Evolutionary conservation across 2,113 vertebrate species (phyloP).

Genomic region (Leucopsar rothschildi): DNA sequence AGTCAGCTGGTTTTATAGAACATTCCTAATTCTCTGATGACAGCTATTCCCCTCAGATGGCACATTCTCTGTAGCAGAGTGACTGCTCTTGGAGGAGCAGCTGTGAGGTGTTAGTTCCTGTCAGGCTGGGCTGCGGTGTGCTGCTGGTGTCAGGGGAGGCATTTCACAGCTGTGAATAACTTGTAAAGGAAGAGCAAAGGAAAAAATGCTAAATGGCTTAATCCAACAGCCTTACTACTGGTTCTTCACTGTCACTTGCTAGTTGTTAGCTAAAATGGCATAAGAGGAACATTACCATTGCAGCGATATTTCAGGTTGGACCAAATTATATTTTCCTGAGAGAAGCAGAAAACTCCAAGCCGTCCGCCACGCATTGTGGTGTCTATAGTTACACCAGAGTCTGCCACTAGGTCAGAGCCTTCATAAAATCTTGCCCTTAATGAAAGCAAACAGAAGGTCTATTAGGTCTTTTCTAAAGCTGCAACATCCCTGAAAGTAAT

Average conservation of each 20-base stretch:
- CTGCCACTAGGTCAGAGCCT: constrained; percentile 90
- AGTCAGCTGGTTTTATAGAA: background rate
- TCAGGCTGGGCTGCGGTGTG: background rate
- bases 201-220: background rate
- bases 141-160: background rate
- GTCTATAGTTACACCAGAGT: constrained; percentile 91
- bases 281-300: constrained; percentile 82
- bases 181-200: background rate
- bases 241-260: background rate
- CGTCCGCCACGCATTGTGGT: constrained; percentile 97
- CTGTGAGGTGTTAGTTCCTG: background rate
- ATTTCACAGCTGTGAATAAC: background rate
- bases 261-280: background rate
- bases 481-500: background rate
- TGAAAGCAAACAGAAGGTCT: background rate
- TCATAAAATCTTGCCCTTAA: constrained; percentile 91
- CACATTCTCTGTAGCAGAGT: background rate
- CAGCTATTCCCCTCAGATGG: background rate
- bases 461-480: background rate
- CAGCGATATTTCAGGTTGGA: constrained; percentile 98
- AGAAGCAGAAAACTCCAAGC: constrained; percentile 99
- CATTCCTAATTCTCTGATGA: background rate
- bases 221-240: background rate
- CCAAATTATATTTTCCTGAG: constrained; percentile 99
- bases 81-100: background rate